Percentiles rank a stretch among this genome's conserved stretches.
These are phyloP conservation scores for Camelus dromedarius DNA, from an alignment of 2,113 vertebrate species.

Conservation along the genomic window DNA sequence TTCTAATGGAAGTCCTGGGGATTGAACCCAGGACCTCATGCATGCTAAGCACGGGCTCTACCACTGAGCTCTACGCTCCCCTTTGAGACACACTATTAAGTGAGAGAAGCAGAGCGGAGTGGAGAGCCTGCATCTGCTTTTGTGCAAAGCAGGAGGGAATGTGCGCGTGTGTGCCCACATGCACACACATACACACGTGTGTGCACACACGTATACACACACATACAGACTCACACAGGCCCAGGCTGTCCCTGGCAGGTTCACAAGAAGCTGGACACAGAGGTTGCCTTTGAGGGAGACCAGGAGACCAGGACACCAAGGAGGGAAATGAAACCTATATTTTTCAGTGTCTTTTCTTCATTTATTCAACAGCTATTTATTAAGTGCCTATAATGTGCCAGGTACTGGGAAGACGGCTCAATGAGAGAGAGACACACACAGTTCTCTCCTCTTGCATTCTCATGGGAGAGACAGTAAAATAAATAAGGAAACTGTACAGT, in stretches of 20 bases:
- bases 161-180: fast-evolving
- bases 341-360: not conserved
- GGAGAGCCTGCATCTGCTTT: not conserved
- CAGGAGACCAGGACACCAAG: not conserved
- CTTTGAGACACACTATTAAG: not conserved
- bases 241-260: not conserved
- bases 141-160: not conserved
- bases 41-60: too few species aligned
- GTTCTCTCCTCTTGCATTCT: not conserved
- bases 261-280: not conserved
- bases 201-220: fast-evolving
- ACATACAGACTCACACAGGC: not conserved
- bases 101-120: not conserved
- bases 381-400: not conserved
- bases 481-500: not conserved
- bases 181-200: fast-evolving
- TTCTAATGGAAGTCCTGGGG: too few species aligned
- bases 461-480: not conserved
- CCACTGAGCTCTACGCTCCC: too few species aligned
- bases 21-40: too few species aligned
- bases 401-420: not conserved
- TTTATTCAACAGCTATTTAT: not conserved
- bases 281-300: not conserved
- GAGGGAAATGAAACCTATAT: not conserved
- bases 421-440: not conserved